Percentiles rank a stretch among this genome's conserved stretches.
phyloP scores from a whole-genome alignment of 2,113 vertebrate species.

The Callithrix jacchus region DNA sequence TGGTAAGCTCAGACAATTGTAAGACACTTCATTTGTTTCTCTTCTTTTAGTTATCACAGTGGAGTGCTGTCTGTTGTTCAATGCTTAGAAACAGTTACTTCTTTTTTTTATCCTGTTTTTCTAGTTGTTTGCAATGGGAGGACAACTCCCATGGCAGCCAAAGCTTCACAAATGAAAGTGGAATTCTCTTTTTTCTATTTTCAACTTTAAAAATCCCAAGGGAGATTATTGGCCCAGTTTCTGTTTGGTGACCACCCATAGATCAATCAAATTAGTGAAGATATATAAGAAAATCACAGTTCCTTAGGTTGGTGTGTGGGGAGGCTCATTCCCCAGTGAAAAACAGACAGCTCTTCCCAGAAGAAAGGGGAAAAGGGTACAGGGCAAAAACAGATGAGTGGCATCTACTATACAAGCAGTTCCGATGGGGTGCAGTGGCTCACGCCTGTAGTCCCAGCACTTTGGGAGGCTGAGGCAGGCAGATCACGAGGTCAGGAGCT shows the following conservation, averaged over 20 bases:
- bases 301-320: neutral
- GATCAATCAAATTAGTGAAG: neutral
- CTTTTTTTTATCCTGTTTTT: neutral
- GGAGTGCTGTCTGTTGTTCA: neutral
- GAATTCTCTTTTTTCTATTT: constrained; percentile 22
- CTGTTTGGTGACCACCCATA: neutral
- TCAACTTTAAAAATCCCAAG: neutral
- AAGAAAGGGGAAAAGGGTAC: neutral
- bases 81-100: neutral
- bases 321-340: neutral
- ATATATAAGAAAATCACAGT: neutral
- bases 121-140: neutral
- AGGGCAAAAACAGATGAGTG: neutral
- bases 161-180: neutral
- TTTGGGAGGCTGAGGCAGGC: too few relatives aligned
- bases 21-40: neutral
- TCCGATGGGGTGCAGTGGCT: neutral
- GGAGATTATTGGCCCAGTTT: neutral
- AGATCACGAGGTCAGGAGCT: too few relatives aligned
- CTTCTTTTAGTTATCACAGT: neutral
- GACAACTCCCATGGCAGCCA: neutral
- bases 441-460: too few relatives aligned
- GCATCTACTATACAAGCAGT: neutral
- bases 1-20: neutral
- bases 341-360: neutral